These are phyloP conservation scores for Montipora cactus DNA, from an alignment of 64 coral and sea anemone genomes.

Conservation along the genomic window DNA sequence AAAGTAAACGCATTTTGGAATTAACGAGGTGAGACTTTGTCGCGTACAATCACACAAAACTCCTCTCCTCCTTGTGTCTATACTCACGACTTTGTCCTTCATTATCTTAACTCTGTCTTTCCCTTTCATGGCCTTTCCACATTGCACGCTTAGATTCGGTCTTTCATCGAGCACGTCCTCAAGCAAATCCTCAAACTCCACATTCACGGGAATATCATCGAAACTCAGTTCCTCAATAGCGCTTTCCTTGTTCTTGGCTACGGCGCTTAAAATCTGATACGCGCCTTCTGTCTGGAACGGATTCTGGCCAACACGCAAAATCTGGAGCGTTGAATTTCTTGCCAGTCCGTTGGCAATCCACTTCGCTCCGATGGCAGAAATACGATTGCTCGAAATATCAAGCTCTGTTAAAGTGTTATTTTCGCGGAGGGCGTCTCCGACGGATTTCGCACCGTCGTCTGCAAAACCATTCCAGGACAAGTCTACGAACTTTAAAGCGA, in stretches of 20 bases:
- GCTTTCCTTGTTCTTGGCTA: conserved; percentile 72
- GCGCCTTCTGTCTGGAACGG: conserved; percentile 65
- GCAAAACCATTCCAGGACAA: conserved; percentile 96
- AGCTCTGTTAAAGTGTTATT: conserved; percentile 86
- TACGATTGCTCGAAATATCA: conserved; percentile 85
- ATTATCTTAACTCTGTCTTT: conserved; percentile 80
- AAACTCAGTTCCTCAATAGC: conserved; percentile 78
- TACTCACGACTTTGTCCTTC: conserved; percentile 90
- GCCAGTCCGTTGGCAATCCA: conserved; percentile 72
- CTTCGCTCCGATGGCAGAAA: conserved; percentile 71
- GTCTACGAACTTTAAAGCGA: conserved; percentile 80
- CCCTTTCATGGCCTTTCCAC: conserved; percentile 79
- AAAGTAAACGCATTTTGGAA: no score
- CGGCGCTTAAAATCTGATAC: conserved; percentile 59
- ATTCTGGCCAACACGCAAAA: conserved; percentile 61
- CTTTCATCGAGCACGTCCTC: conserved; percentile 76
- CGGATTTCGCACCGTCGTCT: conserved; percentile 82
- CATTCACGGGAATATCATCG: conserved; percentile 88
- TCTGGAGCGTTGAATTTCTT: conserved; percentile 76
- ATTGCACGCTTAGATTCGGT: conserved; percentile 79
- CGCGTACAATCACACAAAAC: no score
- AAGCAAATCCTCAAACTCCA: conserved; percentile 76
- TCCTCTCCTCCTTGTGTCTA: background rate
- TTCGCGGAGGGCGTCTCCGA: conserved; percentile 70
- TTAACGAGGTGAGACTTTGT: no score